Evolutionary conservation across 2,797 vertebrate species (phyloP).

Genomic region (Anguilla anguilla): DNA sequence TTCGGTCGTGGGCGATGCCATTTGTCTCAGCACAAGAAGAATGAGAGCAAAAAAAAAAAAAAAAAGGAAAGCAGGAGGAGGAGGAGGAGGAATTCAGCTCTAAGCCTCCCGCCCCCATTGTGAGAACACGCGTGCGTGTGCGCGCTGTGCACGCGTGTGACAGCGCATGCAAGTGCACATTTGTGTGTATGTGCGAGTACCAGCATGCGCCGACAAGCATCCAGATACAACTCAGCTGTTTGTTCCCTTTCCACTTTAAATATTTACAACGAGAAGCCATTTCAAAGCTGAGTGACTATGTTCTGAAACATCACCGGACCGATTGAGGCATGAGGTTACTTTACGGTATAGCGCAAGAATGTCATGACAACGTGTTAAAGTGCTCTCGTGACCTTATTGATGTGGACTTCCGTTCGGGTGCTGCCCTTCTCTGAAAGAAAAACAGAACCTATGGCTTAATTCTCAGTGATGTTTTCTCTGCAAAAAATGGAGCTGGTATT

Average conservation of each 20-base stretch:
- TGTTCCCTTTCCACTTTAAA: background rate
- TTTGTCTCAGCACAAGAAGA: background rate
- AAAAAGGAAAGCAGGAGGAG: background rate
- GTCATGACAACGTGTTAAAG: background rate
- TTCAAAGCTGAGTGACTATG: background rate
- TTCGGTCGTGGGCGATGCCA: constrained; percentile 5
- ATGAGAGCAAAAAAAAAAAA: background rate
- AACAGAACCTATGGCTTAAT: background rate
- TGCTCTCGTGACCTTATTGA: background rate
- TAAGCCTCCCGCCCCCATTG: background rate
- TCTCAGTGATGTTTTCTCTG: background rate
- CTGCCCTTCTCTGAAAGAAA: background rate
- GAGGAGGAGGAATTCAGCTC: background rate
- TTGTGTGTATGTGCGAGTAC: background rate
- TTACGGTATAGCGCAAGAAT: background rate
- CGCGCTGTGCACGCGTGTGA: background rate
- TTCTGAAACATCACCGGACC: background rate
- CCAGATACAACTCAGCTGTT: background rate
- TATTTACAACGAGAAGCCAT: background rate
- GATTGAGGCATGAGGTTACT: background rate
- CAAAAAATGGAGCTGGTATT: background rate
- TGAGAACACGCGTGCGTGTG: background rate
- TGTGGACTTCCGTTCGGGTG: background rate
- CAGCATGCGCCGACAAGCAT: background rate
- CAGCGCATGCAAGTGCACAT: background rate